Base-by-base conservation (phyloP, 2,888 invertebrate genomes). In the Tenthredo amoena region DNA sequence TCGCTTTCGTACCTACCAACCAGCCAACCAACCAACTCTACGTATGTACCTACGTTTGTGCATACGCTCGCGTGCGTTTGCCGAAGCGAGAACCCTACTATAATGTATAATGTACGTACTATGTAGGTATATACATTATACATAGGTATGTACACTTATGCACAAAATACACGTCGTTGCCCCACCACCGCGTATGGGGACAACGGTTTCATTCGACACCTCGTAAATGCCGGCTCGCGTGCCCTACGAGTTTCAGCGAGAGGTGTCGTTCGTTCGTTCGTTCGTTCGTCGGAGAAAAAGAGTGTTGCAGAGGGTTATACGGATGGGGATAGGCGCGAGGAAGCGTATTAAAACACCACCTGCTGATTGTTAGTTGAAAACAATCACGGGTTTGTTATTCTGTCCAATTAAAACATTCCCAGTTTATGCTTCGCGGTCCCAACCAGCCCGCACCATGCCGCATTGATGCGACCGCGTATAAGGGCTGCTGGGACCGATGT, bases 341-440 rank as follows among this genome's bases (percentile, higher is more conserved):
- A 62, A 40, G 62, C 81, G 21, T 62, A 40, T 62, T 62, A 58
- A 81, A 81, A 58, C 68, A 26, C 50, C 43, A 58, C 5, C 6
- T 79, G 43, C 65, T 55, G 47, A 76, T 84, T 84, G 84, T 84
- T 62, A 47, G 76, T 84, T 85, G 87, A 86, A 86, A 89, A 89
- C 87, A 89, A 89, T 89, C 87, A 74, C 86, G 58, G 81, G 68
- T 88, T 89, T 89, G 89, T 89, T 89, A 89, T 89, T 89, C 87
- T 87, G 87, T 88, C 89, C 89, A 89, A 89, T 89, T 89, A 89
- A 89, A 89, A 89, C 86, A 87, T 88, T 88, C 58, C 34, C 82
- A 34, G 68, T 84, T 84, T 50, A 77, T 40, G 79, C 84, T 81
- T 81, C 81, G 81, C 40, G 37, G 50, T 55, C 81, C 31, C 81